phyloP scores from a whole-genome alignment of 2,113 vertebrate genomes.

The Otus sunia region DNA sequence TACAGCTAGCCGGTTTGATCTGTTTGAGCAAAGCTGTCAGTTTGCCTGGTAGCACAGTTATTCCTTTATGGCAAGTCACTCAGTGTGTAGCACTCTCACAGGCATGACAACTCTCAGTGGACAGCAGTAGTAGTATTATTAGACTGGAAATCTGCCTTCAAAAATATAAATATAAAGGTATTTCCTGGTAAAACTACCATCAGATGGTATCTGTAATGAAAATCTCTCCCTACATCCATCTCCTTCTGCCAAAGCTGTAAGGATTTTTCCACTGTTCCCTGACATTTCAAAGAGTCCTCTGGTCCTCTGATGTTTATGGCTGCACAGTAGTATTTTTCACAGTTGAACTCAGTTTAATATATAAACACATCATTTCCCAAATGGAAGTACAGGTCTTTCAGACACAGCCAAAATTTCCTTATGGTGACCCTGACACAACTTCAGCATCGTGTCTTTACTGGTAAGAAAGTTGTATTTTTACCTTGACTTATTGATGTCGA shows the following conservation, averaged over 20 bases:
- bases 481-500: background rate
- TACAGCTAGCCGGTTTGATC: rapidly evolving
- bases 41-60: background rate
- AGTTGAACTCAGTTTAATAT: background rate
- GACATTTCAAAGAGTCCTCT: background rate
- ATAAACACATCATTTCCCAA: background rate
- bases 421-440: background rate
- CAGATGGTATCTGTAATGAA: background rate
- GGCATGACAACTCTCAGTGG: background rate
- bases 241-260: background rate
- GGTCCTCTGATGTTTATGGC: background rate
- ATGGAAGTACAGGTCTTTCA: background rate
- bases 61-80: background rate
- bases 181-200: background rate
- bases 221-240: background rate
- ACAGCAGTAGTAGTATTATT: background rate
- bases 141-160: background rate
- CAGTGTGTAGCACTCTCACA: background rate
- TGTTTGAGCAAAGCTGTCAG: background rate
- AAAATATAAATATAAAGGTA: background rate
- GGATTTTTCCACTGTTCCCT: background rate
- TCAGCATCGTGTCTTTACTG: background rate
- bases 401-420: background rate
- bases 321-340: background rate
- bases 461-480: background rate